These are phyloP conservation scores for Tachystola acroxantha DNA, from an alignment of 2,888 invertebrate genomes.

Conservation along the genomic window DNA sequence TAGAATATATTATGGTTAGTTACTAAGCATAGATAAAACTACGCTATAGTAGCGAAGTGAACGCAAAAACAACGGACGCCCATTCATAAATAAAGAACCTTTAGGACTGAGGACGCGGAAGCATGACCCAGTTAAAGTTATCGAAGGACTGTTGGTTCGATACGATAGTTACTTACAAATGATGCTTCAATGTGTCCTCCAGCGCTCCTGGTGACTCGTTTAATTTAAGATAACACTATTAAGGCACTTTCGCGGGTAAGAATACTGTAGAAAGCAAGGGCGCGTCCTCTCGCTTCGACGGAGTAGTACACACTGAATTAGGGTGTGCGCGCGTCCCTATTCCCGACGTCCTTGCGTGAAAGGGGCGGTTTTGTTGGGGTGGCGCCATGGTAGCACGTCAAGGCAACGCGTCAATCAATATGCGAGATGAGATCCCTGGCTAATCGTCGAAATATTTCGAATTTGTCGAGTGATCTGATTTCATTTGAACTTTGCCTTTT, in stretches of 20 bases:
- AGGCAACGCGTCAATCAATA: slow-evolving; percentile 74
- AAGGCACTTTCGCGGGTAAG: slow-evolving; percentile 43
- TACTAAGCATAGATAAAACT: no score
- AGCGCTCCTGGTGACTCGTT: slow-evolving; percentile 37
- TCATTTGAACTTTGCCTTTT: no score
- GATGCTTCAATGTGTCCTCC: slow-evolving; percentile 58
- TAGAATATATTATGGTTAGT: no score
- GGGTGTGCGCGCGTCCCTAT: slow-evolving; percentile 73
- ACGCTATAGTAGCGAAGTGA: background rate
- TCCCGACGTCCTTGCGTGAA: slow-evolving; percentile 70
- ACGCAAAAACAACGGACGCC: slow-evolving; percentile 31
- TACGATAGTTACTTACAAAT: slow-evolving; percentile 51
- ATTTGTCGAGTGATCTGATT: slow-evolving; percentile 17
- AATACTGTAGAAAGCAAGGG: slow-evolving; percentile 25
- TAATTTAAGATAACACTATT: slow-evolving; percentile 30
- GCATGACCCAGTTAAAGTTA: slow-evolving; percentile 62
- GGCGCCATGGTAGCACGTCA: slow-evolving; percentile 61
- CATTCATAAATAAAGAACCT: slow-evolving; percentile 59
- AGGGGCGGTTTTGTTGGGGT: slow-evolving; percentile 70
- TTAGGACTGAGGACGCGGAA: slow-evolving; percentile 61
- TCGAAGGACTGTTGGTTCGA: slow-evolving; percentile 19
- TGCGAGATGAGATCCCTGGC: slow-evolving; percentile 59
- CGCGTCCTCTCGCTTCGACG: slow-evolving; percentile 52
- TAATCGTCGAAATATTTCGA: slow-evolving; percentile 36
- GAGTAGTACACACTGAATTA: slow-evolving; percentile 58